Percentiles rank a stretch among this genome's conserved stretches.
phyloP scores from a whole-genome alignment of 2,113 vertebrate species.

The Amblyornis subalaris region DNA sequence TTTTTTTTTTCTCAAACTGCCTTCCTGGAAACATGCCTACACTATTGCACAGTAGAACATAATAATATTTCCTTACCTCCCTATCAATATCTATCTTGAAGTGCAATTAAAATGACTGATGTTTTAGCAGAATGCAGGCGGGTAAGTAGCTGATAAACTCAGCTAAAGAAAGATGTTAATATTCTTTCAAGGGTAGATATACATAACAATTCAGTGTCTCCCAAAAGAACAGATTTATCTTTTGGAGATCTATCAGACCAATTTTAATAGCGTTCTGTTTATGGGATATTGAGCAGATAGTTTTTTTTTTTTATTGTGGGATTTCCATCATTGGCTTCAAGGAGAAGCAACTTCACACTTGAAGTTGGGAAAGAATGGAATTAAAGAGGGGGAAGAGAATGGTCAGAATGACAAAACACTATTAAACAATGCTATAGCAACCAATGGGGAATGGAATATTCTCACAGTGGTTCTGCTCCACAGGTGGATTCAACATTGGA shows the following conservation, averaged over 20 bases:
- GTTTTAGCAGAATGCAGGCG: background rate
- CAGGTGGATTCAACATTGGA: background rate
- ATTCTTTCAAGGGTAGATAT: background rate
- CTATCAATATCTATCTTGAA: background rate
- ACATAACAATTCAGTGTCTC: background rate
- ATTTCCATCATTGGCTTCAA: background rate
- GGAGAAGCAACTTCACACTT: background rate
- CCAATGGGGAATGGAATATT: background rate
- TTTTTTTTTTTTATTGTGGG: background rate
- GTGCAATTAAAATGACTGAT: background rate
- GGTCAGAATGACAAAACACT: background rate
- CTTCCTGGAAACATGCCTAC: background rate
- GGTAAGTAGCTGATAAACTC: conserved; percentile 3
- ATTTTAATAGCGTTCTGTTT: background rate
- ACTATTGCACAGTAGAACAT: background rate
- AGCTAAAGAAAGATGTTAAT: background rate
- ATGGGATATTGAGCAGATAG: background rate
- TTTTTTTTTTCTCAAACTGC: background rate
- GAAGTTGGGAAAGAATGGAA: background rate
- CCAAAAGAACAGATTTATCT: background rate
- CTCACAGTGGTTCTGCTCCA: background rate
- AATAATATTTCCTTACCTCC: background rate
- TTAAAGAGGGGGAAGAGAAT: background rate
- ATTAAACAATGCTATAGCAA: background rate
- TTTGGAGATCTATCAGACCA: background rate